Conservation (phyloP, 37 sponge, comb jelly and placozoan genomes). For the Tethya wilhelma region DNA sequence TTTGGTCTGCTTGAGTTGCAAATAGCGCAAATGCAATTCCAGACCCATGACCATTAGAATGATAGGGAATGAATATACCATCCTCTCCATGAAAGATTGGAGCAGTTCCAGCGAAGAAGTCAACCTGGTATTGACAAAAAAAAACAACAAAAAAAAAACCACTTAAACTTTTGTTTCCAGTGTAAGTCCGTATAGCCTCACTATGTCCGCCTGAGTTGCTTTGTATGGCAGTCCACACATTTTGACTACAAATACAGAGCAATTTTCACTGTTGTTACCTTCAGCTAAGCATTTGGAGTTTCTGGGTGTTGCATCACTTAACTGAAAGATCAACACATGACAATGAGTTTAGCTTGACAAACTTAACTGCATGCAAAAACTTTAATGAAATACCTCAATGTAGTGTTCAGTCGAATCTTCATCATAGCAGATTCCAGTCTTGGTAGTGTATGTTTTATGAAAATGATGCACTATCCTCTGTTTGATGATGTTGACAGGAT, state of each 20-base stretch:
- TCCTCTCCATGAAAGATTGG: slow-evolving; percentile 25
- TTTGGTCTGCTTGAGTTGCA: slow-evolving; percentile 38
- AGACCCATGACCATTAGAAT: slow-evolving; percentile 57
- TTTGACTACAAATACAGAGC: slow-evolving; percentile 11
- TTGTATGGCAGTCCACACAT: slow-evolving; percentile 70
- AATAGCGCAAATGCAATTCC: slow-evolving; percentile 79
- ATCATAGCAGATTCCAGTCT: too few relatives aligned
- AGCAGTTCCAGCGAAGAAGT: slow-evolving; percentile 48
- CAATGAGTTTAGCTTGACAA: background rate
- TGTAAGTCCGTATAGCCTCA: background rate
- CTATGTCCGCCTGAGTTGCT: slow-evolving; percentile 61
- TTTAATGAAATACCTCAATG: slow-evolving; percentile 42
- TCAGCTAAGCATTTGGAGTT: slow-evolving; percentile 36
- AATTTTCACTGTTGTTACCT: background rate
- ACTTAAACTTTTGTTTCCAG: background rate
- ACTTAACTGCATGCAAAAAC: background rate
- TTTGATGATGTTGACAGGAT: slow-evolving; percentile 91
- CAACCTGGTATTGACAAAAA: slow-evolving; percentile 20
- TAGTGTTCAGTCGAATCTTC: too few relatives aligned
- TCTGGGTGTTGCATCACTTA: slow-evolving; percentile 44
- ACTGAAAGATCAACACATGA: slow-evolving; percentile 21
- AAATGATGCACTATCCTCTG: slow-evolving; percentile 77
- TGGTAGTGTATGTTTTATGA: slow-evolving; percentile 62
- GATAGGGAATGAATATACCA: slow-evolving; percentile 50
- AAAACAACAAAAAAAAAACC: background rate